Evolutionary conservation across 2,888 invertebrate species (phyloP).

Genomic region (Drosophila mimica): DNA sequence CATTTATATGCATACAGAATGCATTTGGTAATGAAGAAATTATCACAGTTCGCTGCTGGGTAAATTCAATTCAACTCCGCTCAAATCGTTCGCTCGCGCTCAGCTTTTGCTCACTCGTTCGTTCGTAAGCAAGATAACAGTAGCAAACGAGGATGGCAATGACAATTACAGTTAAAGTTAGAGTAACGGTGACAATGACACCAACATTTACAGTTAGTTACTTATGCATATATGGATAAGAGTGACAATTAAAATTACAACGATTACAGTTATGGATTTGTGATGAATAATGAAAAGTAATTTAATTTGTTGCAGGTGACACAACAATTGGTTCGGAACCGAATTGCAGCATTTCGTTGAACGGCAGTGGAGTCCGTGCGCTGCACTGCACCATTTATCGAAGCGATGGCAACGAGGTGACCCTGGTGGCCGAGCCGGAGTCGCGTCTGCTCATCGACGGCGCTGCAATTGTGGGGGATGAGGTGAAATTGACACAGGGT

Average conservation of each 20-base stretch:
- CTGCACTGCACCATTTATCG: constrained; percentile 95
- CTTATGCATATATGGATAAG: neutral
- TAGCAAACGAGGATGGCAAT: neutral
- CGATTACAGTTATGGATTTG: constrained; percentile 9
- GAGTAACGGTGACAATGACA: constrained; percentile 3
- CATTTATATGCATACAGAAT: neutral
- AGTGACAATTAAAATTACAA: neutral
- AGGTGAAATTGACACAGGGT: constrained; percentile 93
- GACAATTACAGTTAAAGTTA: constrained; percentile 17
- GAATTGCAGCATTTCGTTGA: constrained; percentile 92
- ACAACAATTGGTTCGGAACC: constrained; percentile 92
- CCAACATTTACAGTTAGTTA: constrained; percentile 5
- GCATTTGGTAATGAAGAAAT: neutral
- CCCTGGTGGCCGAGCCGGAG: constrained; percentile 90
- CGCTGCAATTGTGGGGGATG: constrained; percentile 87
- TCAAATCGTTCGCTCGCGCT: neutral
- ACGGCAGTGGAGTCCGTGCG: constrained; percentile 93
- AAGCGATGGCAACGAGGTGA: constrained; percentile 91
- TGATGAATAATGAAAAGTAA: neutral
- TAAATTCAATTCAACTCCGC: neutral
- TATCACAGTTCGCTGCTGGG: neutral
- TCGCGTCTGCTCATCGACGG: constrained; percentile 91
- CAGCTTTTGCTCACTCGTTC: neutral
- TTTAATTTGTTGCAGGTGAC: constrained; percentile 87
- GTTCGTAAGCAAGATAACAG: constrained; percentile 2